A percentile compares a stretch with the other conserved stretches of the same genome.
Evolutionary conservation across 2,113 vertebrate species (phyloP).

Genomic region (Urocolius indicus): DNA sequence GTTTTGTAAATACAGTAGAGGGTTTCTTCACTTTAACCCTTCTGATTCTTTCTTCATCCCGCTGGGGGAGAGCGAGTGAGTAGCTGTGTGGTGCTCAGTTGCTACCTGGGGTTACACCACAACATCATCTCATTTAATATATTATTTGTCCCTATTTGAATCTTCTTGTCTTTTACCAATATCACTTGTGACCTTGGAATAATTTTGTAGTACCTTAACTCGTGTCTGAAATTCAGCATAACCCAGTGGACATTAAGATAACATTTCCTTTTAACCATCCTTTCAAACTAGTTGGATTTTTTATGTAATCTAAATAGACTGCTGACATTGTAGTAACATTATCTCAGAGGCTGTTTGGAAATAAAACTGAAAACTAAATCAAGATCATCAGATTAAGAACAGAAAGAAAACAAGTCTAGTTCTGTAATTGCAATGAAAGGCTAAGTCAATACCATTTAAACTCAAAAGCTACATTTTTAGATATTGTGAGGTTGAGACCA

Average conservation of each 20-base stretch:
- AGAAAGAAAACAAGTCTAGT: neutral
- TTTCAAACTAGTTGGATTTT: neutral
- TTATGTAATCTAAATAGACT: neutral
- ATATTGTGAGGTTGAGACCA: neutral
- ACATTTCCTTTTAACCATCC: neutral
- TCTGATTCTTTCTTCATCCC: too few species aligned
- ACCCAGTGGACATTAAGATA: neutral
- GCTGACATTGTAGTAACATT: neutral
- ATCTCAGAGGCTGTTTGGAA: slow-evolving; percentile 10
- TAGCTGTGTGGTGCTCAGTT: too few species aligned
- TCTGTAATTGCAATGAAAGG: neutral
- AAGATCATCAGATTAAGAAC: neutral
- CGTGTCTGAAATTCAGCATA: neutral
- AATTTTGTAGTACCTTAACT: neutral
- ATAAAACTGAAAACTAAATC: neutral
- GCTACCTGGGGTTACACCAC: too few species aligned
- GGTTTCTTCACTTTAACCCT: too few species aligned
- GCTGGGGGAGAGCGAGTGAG: too few species aligned
- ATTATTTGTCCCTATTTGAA: neutral
- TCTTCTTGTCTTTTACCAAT: neutral
- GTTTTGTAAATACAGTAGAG: neutral
- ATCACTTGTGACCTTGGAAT: neutral
- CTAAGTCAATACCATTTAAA: neutral
- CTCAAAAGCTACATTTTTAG: neutral
- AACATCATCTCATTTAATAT: neutral